phyloP scores from a whole-genome alignment of 2,888 invertebrate genomes.

The Lithophane leautieri region DNA sequence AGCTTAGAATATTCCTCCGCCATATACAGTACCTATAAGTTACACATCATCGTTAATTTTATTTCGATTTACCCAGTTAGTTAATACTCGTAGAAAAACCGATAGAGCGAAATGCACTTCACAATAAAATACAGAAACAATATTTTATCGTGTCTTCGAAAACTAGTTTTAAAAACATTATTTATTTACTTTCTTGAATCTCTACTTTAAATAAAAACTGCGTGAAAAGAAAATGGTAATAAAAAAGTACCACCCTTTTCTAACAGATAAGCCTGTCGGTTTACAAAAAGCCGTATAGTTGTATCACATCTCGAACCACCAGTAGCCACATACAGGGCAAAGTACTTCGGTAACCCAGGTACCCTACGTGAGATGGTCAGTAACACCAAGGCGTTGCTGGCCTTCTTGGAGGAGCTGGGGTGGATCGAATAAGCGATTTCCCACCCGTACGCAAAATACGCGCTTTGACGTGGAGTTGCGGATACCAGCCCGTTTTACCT shows the following conservation, averaged over 20 bases:
- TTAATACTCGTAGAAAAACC: not conserved
- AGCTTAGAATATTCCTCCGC: not conserved
- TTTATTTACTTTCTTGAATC: not conserved
- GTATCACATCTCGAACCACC: not conserved
- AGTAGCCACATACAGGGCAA: too few relatives aligned
- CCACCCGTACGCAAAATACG: too few relatives aligned
- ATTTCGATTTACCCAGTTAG: not conserved
- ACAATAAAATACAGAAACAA: not conserved
- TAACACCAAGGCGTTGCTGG: too few relatives aligned
- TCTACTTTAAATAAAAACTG: not conserved
- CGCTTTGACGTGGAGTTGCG: too few relatives aligned
- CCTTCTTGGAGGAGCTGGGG: too few relatives aligned
- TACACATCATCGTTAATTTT: not conserved
- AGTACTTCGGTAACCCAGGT: too few relatives aligned
- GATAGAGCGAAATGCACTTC: not conserved
- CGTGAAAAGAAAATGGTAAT: not conserved
- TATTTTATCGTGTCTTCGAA: not conserved
- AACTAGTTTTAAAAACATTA: not conserved
- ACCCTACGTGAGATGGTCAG: too few relatives aligned
- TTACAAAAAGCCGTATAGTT: not conserved
- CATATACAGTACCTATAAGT: too few relatives aligned
- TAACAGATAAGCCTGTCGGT: not conserved
- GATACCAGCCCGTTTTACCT: too few relatives aligned
- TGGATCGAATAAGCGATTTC: too few relatives aligned
- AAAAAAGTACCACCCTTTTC: not conserved